A percentile compares a stretch with the other conserved stretches of the same genome.
Conservation (phyloP, 1,140 invertebrate species). For the Agrypnia vestita region DNA sequence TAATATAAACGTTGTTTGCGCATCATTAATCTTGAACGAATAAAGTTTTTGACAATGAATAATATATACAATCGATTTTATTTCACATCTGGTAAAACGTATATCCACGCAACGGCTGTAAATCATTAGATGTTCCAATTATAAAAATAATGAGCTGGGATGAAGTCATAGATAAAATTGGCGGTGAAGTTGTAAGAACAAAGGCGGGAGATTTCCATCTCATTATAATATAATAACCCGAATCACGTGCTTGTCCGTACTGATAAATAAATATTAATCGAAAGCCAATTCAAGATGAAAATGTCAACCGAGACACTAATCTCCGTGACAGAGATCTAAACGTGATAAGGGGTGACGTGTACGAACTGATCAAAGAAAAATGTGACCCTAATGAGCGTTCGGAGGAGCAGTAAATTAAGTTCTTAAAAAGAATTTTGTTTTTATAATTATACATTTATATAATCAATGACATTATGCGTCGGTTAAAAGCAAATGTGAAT, state of each 20-base stretch:
- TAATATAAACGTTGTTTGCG: conserved; percentile 8
- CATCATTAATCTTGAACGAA: conserved; percentile 22
- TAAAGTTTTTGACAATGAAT: conserved; percentile 25
- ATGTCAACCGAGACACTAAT: conserved; percentile 48
- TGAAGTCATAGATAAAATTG: conserved; percentile 48
- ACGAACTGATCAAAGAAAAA: neutral
- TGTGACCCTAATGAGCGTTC: too few species aligned
- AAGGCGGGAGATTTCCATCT: conserved; percentile 49
- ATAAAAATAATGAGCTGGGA: conserved; percentile 35
- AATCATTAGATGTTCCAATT: conserved; percentile 46
- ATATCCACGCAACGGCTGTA: conserved; percentile 18
- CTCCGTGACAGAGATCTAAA: conserved; percentile 39
- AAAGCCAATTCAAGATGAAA: conserved; percentile 47
- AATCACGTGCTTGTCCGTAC: conserved; percentile 14
- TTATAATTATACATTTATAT: too few species aligned
- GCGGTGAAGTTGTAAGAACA: conserved; percentile 39
- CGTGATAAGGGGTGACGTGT: neutral
- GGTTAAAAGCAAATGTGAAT: too few species aligned
- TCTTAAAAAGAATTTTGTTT: too few species aligned
- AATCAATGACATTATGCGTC: too few species aligned
- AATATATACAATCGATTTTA: conserved; percentile 18
- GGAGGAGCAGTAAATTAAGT: too few species aligned
- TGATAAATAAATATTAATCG: conserved; percentile 38
- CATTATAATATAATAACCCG: conserved; percentile 43
- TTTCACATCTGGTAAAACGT: conserved; percentile 8